Percentiles rank a stretch among this genome's conserved stretches.
Conservation (phyloP, 2,113 vertebrate genomes). For the Butorides virescens region DNA sequence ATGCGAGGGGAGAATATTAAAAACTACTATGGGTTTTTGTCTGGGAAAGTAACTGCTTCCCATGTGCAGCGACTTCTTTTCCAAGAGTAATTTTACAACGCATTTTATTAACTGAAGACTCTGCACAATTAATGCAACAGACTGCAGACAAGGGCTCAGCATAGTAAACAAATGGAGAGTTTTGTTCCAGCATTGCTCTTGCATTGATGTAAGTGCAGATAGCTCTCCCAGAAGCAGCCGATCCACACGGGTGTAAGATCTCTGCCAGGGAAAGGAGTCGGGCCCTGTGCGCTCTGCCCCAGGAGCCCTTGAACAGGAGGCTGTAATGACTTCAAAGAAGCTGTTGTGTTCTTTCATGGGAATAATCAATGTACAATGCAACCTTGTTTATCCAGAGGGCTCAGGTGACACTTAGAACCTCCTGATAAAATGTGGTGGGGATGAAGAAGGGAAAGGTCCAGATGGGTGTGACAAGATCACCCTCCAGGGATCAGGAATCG, state of each 20-base stretch:
- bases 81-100: slow-evolving; percentile 42
- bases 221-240: neutral
- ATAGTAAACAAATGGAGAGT: neutral
- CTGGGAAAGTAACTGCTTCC: slow-evolving; percentile 15
- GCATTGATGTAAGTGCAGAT: neutral
- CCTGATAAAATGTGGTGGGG: slow-evolving; percentile 1
- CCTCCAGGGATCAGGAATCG: neutral
- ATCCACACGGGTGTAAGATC: neutral
- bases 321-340: slow-evolving; percentile 43
- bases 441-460: slow-evolving; percentile 14
- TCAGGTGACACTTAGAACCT: slow-evolving; percentile 45
- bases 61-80: neutral
- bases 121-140: neutral
- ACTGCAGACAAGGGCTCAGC: neutral
- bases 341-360: slow-evolving; percentile 28
- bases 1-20: neutral
- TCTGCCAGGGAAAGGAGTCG: neutral
- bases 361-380: slow-evolving; percentile 36
- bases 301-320: neutral
- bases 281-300: neutral
- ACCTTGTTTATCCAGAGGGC: slow-evolving; percentile 36
- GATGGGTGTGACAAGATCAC: neutral
- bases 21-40: neutral
- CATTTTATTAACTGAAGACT: slow-evolving; percentile 14
- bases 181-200: neutral